Percentiles rank a stretch among this genome's conserved stretches.
Conservation (phyloP, 2,888 invertebrate genomes). For the Scaeva pyrastri region DNA sequence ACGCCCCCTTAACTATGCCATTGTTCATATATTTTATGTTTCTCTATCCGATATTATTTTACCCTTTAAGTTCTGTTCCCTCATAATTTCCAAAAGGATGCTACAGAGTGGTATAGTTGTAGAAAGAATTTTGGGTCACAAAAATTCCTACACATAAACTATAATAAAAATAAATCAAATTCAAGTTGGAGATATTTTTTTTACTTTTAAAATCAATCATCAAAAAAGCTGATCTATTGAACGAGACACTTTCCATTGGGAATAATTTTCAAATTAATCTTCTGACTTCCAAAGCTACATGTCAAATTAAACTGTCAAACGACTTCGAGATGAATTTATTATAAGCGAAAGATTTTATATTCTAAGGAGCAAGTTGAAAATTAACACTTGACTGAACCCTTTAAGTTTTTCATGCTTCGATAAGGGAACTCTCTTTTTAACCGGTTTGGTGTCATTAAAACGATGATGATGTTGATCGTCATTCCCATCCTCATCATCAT, state of each 20-base stretch:
- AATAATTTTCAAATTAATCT: constrained; percentile 16
- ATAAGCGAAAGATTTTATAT: constrained; percentile 30
- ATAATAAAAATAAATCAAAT: constrained; percentile 61
- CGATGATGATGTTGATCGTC: constrained; percentile 40
- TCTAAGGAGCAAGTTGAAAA: constrained; percentile 56
- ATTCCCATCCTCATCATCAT: constrained; percentile 31
- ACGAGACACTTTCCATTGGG: constrained; percentile 48
- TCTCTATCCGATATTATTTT: constrained; percentile 40
- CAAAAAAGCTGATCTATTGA: neutral
- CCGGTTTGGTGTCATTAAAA: constrained; percentile 8
- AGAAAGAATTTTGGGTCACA: constrained; percentile 42
- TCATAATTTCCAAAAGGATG: constrained; percentile 34
- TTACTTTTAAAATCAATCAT: neutral
- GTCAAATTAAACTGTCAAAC: constrained; percentile 61
- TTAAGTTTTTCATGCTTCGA: neutral
- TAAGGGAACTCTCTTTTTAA: constrained; percentile 10
- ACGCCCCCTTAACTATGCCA: constrained; percentile 40
- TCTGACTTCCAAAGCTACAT: constrained; percentile 9
- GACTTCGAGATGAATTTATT: constrained; percentile 42
- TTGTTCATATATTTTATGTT: constrained; percentile 37
- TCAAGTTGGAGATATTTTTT: constrained; percentile 3
- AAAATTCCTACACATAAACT: constrained; percentile 55
- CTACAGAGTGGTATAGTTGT: constrained; percentile 5
- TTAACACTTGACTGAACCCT: constrained; percentile 63
- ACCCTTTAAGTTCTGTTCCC: constrained; percentile 1